Conservation (phyloP, 2,888 invertebrate species). For the Campaea margaritaria region DNA sequence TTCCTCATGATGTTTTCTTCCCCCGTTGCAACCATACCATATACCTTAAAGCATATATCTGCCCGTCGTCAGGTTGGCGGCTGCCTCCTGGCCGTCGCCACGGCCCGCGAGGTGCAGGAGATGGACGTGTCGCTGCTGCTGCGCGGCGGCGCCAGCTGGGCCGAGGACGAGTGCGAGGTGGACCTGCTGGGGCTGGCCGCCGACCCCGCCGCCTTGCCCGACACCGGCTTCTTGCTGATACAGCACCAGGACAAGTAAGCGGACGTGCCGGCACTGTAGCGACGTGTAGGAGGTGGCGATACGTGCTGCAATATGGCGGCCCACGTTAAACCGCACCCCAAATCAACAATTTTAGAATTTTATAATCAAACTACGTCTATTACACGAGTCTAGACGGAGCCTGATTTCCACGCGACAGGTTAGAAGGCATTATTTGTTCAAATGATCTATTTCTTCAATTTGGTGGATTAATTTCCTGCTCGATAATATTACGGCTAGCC, state of each 20-base stretch:
- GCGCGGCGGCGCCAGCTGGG: constrained; percentile 96
- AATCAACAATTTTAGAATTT: no score
- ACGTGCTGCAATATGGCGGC: no score
- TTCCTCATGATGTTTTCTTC: no score
- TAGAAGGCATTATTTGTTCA: no score
- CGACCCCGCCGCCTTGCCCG: constrained; percentile 90
- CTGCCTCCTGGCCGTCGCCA: constrained; percentile 95
- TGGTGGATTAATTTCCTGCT: no score
- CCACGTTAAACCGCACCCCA: no score
- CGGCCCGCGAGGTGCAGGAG: constrained; percentile 98
- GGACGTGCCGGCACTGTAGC: not conserved
- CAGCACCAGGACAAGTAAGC: constrained; percentile 87
- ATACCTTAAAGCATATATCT: not conserved
- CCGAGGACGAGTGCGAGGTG: constrained; percentile 98
- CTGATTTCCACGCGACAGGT: no score
- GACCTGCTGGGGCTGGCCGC: constrained; percentile 94
- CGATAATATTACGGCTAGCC: no score
- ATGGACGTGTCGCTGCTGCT: constrained; percentile 97
- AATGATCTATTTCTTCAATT: no score
- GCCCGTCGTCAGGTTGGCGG: constrained; percentile 86
- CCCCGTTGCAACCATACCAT: not conserved
- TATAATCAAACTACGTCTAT: no score
- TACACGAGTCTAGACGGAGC: no score
- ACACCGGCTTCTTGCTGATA: constrained; percentile 96
- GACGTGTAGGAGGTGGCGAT: no score